Percentiles rank a stretch among this genome's conserved stretches.
Conservation (phyloP, 2,797 vertebrate genomes). For the Acestrorhynchus altus region DNA sequence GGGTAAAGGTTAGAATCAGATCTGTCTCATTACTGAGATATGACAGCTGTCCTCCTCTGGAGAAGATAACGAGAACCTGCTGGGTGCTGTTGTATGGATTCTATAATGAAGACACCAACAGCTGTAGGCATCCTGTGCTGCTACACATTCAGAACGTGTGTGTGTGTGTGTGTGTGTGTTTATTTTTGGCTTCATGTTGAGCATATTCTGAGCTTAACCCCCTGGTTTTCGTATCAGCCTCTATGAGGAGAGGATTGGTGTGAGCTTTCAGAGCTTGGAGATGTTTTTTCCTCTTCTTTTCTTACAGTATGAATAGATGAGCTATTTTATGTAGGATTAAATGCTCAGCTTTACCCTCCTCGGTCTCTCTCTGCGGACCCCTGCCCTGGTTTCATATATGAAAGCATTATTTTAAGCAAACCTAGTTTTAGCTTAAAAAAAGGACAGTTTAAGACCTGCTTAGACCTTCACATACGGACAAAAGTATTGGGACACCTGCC, state of each 20-base stretch:
- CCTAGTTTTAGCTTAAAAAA: slow-evolving; percentile 29
- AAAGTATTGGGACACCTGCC: too few relatives aligned
- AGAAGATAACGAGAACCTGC: slow-evolving; percentile 12
- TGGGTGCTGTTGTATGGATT: slow-evolving; percentile 10
- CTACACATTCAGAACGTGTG: background rate
- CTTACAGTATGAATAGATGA: background rate
- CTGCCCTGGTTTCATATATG: slow-evolving; percentile 33
- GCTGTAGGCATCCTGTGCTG: background rate
- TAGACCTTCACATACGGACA: too few relatives aligned
- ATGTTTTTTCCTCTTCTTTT: background rate
- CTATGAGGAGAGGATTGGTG: background rate
- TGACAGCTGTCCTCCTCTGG: background rate
- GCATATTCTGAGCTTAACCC: background rate
- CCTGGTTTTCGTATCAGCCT: background rate
- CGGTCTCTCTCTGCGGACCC: slow-evolving; percentile 14
- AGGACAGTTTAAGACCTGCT: background rate
- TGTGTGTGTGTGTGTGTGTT: background rate
- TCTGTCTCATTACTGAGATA: slow-evolving; percentile 37
- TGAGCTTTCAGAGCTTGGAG: background rate
- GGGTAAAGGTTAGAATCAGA: slow-evolving; percentile 28
- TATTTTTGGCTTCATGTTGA: background rate
- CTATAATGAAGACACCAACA: slow-evolving; percentile 11
- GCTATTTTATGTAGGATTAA: slow-evolving; percentile 23
- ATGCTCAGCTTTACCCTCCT: background rate
- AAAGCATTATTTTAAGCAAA: slow-evolving; percentile 33